Evolutionary conservation across 2,797 vertebrate species (phyloP).

Genomic region (Epinephelus malabaricus): DNA sequence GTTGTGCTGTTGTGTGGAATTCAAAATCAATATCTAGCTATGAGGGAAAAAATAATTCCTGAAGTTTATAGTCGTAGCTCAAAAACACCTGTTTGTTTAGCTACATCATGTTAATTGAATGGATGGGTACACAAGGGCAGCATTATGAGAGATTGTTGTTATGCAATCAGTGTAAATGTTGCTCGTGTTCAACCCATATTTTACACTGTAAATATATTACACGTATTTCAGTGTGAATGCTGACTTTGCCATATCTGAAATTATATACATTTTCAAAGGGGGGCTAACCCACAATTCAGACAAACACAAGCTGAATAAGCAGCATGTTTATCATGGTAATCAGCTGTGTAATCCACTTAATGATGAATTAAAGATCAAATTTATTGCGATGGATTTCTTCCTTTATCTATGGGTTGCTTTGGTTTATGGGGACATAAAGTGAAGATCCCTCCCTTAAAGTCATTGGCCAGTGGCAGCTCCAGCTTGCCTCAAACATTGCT

Average conservation of each 20-base stretch:
- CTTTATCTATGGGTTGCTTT: not conserved
- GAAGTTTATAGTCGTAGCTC: not conserved
- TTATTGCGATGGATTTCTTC: not conserved
- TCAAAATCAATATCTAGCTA: not conserved
- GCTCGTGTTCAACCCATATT: not conserved
- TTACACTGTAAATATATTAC: not conserved
- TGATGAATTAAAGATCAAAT: not conserved
- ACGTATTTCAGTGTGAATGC: not conserved
- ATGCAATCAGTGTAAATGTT: conserved; percentile 11
- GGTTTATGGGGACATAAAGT: conserved; percentile 1
- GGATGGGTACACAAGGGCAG: not conserved
- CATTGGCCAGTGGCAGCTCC: conserved; percentile 4
- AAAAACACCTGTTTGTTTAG: conserved; percentile 52
- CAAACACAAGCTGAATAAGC: not conserved
- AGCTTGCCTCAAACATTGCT: conserved; percentile 2
- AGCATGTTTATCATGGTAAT: not conserved
- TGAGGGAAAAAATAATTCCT: not conserved
- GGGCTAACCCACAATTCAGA: not conserved
- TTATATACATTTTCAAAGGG: not conserved
- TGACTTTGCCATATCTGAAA: conserved; percentile 1
- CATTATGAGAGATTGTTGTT: conserved; percentile 1
- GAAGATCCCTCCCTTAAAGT: conserved; percentile 1
- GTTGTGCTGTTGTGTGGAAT: conserved; percentile 22
- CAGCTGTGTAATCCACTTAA: not conserved
- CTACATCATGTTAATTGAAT: conserved; percentile 10